Base-by-base conservation (phyloP, 2,113 vertebrate genomes). In the Rattus norvegicus region DNA sequence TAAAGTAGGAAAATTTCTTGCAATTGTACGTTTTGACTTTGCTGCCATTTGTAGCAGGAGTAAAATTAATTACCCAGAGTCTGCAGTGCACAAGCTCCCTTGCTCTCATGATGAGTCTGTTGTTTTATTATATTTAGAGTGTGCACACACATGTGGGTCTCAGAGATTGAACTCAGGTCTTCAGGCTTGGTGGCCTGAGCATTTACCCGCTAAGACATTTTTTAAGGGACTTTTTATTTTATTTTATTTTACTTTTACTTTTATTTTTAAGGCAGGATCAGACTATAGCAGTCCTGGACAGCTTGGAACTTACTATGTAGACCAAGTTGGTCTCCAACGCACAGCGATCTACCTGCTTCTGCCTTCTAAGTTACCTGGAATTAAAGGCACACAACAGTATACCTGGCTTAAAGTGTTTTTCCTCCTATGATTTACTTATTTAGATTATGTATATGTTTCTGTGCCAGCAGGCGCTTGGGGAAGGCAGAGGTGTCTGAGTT, bases 1-100 rank as follows among this genome's bases (percentile, higher is more conserved):
- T 79, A 89, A 91, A 93, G 75, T 10, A 59, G n/a, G 59, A 54
- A 73, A 86, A 73, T 80, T 88, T 84, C 69, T 52, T 80, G 43
- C 88, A 93, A 54, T 80, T 24, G 33, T 84, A 1, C 47, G 77
- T 92, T 86, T 91, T 80, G 47, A 70, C 12, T 75, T 85, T 49
- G 24, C 47, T 85, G 47, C 13, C 61, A 20, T 52, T 67, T 83
- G 49, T 91, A 77, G 19, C 43, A 65, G 30, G 70, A 67, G 63
- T 56, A 33, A 54, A 56, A 73, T 81, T 36, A 69, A 11, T 95
- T 93, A 54, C 56, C 36, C 61, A 52, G 33, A 77, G 72, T 54
- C 19, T 87, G 19, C 80, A 54, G 5, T 28, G 13, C 47, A n/a
- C 10, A 61, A 63, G 36, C 81, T 77, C 43, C 2, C 65, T 88